Base-by-base conservation (phyloP, 2,888 invertebrate genomes). In the Athetis lepigone region DNA sequence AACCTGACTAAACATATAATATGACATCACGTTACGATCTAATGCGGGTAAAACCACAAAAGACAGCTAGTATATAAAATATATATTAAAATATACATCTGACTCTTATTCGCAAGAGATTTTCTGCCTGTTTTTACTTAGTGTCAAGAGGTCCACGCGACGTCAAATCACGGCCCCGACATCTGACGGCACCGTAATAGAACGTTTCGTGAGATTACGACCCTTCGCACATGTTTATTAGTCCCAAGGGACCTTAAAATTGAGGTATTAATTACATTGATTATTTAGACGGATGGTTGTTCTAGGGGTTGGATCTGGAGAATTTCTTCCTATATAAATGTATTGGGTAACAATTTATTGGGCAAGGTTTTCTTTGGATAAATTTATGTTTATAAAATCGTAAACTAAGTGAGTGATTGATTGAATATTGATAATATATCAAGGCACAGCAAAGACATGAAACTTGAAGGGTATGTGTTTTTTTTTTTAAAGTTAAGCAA, bases 161-260 rank as follows among this genome's bases (percentile, higher is more conserved):
- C 54, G 46, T 65, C 57, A 55, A 36, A 63, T 50, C 54, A 42
- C 33, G 42, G 54, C 49, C 40, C 27, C 52, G n/a, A 11, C 19
- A 27, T 56, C 37, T 71, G 72, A 63, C 65, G 57, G 45, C 39
- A 2, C 18, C 27, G 42, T 70, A 80, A 80, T 63, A 67, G 66
- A 59, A 78, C 67, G 67, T 65, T 75, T 49, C 25, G 61, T 45
- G 69, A 63, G 70, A 75, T 78, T 78, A 72, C 72, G 50, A 29
- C 27, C 62, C 39, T 54, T 50, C 47, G 63, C 55, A 58, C 55
- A 47, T 61, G 67, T 75, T 80, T 78, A 70, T 72, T 72, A 50
- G 58, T 27, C 37, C 63, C 43, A 40, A 16, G 23, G 65, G 51
- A 71, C 23, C 64, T 62, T 63, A 39, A 61, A 47, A 29, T 39